Percentiles rank a stretch among this genome's conserved stretches.
phyloP scores from a whole-genome alignment of 2,888 invertebrate genomes.

The Cheilosia pagana region DNA sequence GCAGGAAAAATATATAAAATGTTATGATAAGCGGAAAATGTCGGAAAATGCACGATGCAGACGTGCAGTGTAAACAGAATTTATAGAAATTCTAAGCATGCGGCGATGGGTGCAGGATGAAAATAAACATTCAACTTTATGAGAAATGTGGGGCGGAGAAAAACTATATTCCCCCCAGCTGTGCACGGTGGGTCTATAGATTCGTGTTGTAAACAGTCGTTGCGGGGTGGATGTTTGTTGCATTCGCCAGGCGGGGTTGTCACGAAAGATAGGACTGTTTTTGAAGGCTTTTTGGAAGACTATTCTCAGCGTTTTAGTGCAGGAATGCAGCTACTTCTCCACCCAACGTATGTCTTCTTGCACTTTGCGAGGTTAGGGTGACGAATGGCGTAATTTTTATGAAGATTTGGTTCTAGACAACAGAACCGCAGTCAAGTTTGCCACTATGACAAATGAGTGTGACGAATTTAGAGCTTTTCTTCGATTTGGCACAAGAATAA shows the following conservation, averaged over 20 bases:
- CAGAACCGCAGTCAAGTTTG: too few species aligned
- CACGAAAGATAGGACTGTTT: too few species aligned
- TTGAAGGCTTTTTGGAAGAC: too few species aligned
- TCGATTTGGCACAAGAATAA: too few species aligned
- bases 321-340: too few species aligned
- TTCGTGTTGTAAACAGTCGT: conserved; percentile 6
- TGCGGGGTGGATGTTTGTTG: neutral
- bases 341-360: too few species aligned
- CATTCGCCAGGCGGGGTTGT: neutral
- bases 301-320: too few species aligned
- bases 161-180: neutral
- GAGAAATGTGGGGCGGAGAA: neutral
- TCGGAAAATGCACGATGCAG: conserved; percentile 16
- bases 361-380: too few species aligned
- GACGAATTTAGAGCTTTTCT: too few species aligned
- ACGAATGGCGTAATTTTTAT: too few species aligned
- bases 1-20: conserved; percentile 29
- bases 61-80: conserved; percentile 39
- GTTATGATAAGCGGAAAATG: conserved; percentile 7
- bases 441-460: too few species aligned
- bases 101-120: neutral
- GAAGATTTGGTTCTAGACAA: too few species aligned
- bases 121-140: conserved; percentile 10
- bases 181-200: neutral
- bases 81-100: conserved; percentile 26